phyloP scores from a whole-genome alignment of 2,888 invertebrate genomes.

The Heliconius erato region DNA sequence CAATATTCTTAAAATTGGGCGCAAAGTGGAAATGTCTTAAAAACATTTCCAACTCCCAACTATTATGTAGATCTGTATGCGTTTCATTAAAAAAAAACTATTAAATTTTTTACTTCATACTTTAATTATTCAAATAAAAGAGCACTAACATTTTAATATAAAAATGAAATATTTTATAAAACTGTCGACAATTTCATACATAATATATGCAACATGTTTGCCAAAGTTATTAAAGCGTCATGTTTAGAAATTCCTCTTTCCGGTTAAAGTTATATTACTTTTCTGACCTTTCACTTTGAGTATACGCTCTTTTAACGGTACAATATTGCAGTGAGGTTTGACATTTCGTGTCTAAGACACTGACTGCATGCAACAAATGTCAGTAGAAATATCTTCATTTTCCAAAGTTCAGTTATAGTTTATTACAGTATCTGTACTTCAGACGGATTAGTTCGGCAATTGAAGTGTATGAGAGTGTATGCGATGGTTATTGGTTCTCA shows the following conservation, averaged over 20 bases:
- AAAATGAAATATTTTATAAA: constrained; percentile 2
- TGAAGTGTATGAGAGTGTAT: not conserved
- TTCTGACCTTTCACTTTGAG: constrained; percentile 28
- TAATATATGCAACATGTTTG: constrained; percentile 31
- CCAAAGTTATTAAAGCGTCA: constrained; percentile 34
- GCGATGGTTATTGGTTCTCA: not conserved
- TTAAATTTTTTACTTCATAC: not conserved
- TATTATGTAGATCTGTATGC: too few species aligned
- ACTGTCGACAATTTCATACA: constrained; percentile 17
- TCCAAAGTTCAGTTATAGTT: constrained; percentile 34
- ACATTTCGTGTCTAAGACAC: constrained; percentile 45
- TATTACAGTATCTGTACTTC: not conserved
- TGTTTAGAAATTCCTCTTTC: constrained; percentile 16
- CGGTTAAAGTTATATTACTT: constrained; percentile 32
- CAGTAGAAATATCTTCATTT: constrained; percentile 47
- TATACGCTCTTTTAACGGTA: constrained; percentile 27
- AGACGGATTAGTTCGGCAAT: not conserved
- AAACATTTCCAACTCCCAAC: too few species aligned
- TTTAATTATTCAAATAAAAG: not conserved
- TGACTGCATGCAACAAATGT: constrained; percentile 44
- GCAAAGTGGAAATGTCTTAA: too few species aligned
- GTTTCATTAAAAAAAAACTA: not conserved
- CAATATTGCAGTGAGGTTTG: constrained; percentile 39
- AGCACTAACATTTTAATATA: not conserved
- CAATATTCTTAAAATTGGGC: not conserved